phyloP scores from a whole-genome alignment of 2,888 invertebrate genomes.

The Omphaloscelis lunosa region DNA sequence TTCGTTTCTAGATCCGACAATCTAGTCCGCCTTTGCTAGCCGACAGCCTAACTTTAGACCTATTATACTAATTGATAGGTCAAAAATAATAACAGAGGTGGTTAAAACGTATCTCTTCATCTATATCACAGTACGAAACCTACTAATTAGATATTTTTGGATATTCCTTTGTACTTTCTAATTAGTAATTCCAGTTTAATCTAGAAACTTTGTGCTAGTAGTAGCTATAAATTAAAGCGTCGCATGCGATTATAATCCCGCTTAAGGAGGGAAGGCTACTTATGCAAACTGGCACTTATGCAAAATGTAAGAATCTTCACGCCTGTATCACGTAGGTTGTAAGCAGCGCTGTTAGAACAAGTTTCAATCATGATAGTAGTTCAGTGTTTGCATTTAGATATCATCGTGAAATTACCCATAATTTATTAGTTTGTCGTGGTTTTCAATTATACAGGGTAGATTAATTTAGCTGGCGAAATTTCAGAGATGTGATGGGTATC shows the following conservation, averaged over 20 bases:
- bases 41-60: not conserved
- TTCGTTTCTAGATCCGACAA: not conserved
- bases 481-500: too few species aligned
- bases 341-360: constrained; percentile 33
- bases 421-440: not conserved
- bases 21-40: not conserved
- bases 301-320: constrained; percentile 62
- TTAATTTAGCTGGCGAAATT: not conserved
- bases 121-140: not conserved
- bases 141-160: constrained; percentile 24
- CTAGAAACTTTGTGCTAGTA: constrained; percentile 52
- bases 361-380: constrained; percentile 31
- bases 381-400: not conserved
- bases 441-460: not conserved
- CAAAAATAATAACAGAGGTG: constrained; percentile 22
- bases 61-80: constrained; percentile 16
- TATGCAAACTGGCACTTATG: constrained; percentile 66
- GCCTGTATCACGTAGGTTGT: constrained; percentile 37
- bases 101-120: not conserved
- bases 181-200: constrained; percentile 53
- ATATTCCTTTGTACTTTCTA: constrained; percentile 39
- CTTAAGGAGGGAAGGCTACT: constrained; percentile 55
- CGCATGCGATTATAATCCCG: constrained; percentile 62
- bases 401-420: not conserved
- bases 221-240: constrained; percentile 60